Percentiles rank a stretch among this genome's conserved stretches.
phyloP scores from a whole-genome alignment of 2,888 invertebrate genomes.

The Antheraea yamamai region DNA sequence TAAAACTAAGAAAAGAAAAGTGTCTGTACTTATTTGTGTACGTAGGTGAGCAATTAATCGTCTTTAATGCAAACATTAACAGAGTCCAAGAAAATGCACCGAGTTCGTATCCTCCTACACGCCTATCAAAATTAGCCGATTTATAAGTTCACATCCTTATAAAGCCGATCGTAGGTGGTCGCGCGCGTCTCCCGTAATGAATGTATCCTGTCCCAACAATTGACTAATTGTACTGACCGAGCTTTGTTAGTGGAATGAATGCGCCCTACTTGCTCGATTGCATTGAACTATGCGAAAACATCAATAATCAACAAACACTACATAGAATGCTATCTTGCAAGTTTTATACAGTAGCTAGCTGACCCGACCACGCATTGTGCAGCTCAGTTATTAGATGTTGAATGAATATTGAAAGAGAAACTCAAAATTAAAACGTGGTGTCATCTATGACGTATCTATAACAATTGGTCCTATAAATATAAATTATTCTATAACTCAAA shows the following conservation, averaged over 20 bases:
- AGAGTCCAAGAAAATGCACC: background rate
- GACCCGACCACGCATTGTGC: no score
- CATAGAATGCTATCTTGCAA: no score
- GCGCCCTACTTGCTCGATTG: slow-evolving; percentile 30
- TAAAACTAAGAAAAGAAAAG: no score
- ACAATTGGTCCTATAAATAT: no score
- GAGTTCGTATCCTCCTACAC: slow-evolving; percentile 20
- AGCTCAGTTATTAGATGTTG: no score
- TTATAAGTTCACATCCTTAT: slow-evolving; percentile 51
- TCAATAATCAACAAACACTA: background rate
- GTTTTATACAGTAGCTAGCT: background rate
- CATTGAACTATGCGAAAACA: slow-evolving; percentile 5
- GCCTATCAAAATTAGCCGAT: slow-evolving; percentile 21
- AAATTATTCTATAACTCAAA: no score
- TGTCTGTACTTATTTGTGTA: no score
- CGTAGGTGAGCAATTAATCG: no score
- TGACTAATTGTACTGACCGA: slow-evolving; percentile 47
- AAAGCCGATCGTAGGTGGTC: slow-evolving; percentile 51
- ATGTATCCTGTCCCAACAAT: slow-evolving; percentile 52
- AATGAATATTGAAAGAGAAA: no score
- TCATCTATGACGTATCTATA: no score
- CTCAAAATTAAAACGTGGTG: no score
- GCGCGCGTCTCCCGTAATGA: slow-evolving; percentile 37
- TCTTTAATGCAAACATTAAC: background rate
- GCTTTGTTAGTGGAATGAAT: slow-evolving; percentile 37